Base-by-base conservation (phyloP, 2,888 invertebrate genomes). In the Machimus rusticus region DNA sequence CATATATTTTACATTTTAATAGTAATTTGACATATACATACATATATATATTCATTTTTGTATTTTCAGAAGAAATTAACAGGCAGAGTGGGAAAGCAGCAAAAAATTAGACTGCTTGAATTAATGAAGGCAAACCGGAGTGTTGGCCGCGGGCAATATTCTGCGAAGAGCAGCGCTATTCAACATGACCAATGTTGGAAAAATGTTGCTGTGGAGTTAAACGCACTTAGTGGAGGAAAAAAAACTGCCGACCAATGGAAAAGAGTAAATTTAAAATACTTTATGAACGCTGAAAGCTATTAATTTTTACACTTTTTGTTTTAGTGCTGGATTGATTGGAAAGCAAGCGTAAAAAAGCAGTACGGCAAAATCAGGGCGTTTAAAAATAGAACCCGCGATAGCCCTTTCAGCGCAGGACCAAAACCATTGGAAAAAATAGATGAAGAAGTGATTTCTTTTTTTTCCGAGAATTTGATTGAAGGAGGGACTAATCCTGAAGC, bases 191-290 rank as follows among this genome's bases (percentile, higher is more conserved):
- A 39, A 43, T 79, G 79, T 4, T 79, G 79, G 79, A 39, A 46
- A 46, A 79, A 79, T 46, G 79, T 43, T 43, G 79, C 79, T 79
- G 14, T 46, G 8, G 79, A 43, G 1, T 28, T 79, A 9, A 79
- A 79, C 23, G 1, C 79, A 1, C 19, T 79, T 8, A 46, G 23
- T 46, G 79, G 79, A 16, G 43, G 43, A 8, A 8, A 39, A 9
- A n/a, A 79, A 79, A 79, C 39, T 3, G 46, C 39, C n/a, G 43
- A 79, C 1, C 79, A 79, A 46, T 79, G 79, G 79, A 79, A 79
- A 46, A 43, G 43, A 46, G 79, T 79, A 79, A n/a, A 37, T 31
- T 76, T 37, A 37, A 76, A 76, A 16, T 76, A 16, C 37, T 5
- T 37, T 4, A 37, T 76, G 34, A 16, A 23, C 14, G 74, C 9